phyloP scores from a whole-genome alignment of 2,888 invertebrate species.

The Himalopsyche anomala region DNA sequence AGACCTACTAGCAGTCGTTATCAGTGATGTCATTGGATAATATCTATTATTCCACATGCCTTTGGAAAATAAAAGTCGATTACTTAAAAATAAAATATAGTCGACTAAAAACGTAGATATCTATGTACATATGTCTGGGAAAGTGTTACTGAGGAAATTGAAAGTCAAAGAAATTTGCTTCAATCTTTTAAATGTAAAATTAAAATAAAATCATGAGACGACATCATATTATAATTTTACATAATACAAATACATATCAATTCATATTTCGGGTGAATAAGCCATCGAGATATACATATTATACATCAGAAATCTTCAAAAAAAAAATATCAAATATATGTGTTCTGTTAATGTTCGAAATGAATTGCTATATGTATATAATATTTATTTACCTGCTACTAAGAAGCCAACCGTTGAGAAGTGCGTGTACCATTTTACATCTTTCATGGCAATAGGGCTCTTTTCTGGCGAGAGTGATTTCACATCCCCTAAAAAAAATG shows the following conservation, averaged over 20 bases:
- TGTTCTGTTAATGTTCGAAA: constrained; percentile 1
- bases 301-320: too few species aligned
- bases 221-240: too few species aligned
- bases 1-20: constrained; percentile 88
- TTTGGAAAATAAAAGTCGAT: constrained; percentile 68
- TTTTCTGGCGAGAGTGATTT: constrained; percentile 91
- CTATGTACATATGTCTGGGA: background rate
- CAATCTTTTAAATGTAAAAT: too few species aligned
- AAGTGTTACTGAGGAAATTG: too few species aligned
- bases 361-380: constrained; percentile 62
- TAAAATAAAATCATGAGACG: too few species aligned
- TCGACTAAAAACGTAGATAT: background rate
- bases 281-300: too few species aligned
- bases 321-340: too few species aligned
- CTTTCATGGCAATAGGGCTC: constrained; percentile 92
- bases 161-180: too few species aligned
- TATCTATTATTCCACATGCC: constrained; percentile 94
- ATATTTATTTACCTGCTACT: constrained; percentile 81
- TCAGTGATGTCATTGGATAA: constrained; percentile 89
- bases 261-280: too few species aligned
- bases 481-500: constrained; percentile 85
- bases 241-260: too few species aligned
- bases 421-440: constrained; percentile 92
- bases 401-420: constrained; percentile 92
- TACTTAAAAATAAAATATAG: background rate